Evolutionary conservation across 2,797 vertebrate species (phyloP).

Genomic region (Crocidura indochinensis): DNA sequence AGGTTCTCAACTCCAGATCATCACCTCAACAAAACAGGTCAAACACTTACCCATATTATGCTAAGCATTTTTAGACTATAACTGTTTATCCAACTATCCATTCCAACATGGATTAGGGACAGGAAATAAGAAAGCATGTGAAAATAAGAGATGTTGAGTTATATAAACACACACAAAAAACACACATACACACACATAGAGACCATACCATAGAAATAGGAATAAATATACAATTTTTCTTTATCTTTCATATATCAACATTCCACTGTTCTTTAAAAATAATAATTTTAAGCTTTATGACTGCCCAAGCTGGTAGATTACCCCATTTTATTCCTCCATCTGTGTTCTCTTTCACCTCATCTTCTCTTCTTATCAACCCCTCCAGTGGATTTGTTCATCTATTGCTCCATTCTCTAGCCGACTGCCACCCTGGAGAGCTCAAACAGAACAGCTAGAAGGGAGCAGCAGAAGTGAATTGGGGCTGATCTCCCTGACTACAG

Average conservation of each 20-base stretch:
- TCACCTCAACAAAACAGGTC: not conserved
- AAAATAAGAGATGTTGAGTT: not conserved
- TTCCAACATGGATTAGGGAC: not conserved
- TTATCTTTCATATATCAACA: not conserved
- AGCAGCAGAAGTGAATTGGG: no score
- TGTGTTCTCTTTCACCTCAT: no score
- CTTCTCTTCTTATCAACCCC: no score
- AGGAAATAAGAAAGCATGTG: not conserved
- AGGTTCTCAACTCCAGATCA: slow-evolving; percentile 8
- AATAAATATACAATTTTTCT: not conserved
- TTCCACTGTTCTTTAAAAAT: not conserved
- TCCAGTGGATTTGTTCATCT: no score
- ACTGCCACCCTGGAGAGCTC: no score
- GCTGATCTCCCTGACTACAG: no score
- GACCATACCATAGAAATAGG: not conserved
- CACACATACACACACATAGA: not conserved
- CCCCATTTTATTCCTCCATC: no score
- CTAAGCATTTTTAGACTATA: not conserved
- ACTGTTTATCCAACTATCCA: not conserved
- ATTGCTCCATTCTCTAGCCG: no score
- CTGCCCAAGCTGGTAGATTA: no score
- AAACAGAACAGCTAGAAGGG: no score
- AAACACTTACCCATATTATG: slow-evolving; percentile 38
- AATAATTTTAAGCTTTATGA: not conserved
- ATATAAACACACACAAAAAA: no score